These are phyloP conservation scores for Protobothrops mucrosquamatus DNA, from an alignment of 2,113 vertebrate genomes.

Conservation along the genomic window DNA sequence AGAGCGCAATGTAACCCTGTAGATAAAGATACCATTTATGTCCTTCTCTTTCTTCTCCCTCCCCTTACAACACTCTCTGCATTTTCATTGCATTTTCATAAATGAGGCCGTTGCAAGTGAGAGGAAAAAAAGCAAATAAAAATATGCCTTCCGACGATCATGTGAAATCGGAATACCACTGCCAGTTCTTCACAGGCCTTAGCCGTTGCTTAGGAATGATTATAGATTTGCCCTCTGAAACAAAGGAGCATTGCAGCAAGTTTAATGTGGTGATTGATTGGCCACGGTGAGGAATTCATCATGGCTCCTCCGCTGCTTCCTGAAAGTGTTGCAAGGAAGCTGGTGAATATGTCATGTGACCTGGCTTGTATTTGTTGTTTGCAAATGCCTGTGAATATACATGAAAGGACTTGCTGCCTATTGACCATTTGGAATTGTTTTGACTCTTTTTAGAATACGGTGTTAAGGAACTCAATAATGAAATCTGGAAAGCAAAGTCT, in stretches of 20 bases:
- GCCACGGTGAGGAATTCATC: not conserved
- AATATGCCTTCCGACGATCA: not conserved
- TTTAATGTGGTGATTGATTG: not conserved
- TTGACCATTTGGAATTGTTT: not conserved
- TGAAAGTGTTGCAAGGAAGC: not conserved
- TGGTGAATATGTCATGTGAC: not conserved
- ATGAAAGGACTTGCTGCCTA: not conserved
- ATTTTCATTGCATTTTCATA: not conserved
- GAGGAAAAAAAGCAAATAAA: not conserved
- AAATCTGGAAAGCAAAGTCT: not conserved
- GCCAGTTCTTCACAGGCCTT: not conserved
- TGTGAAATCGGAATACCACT: not conserved
- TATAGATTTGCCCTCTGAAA: not conserved
- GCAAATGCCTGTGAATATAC: not conserved
- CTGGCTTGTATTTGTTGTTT: not conserved
- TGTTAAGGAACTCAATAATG: not conserved
- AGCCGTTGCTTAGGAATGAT: not conserved
- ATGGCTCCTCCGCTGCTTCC: not conserved
- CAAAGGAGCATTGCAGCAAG: not conserved
- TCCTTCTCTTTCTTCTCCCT: not conserved
- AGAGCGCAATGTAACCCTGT: not conserved
- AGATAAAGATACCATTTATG: not conserved
- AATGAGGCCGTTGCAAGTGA: not conserved
- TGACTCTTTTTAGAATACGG: not conserved
- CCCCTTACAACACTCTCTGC: not conserved